Evolutionary conservation across 2,888 invertebrate species (phyloP).

Genomic region (Strigamia crassipes): DNA sequence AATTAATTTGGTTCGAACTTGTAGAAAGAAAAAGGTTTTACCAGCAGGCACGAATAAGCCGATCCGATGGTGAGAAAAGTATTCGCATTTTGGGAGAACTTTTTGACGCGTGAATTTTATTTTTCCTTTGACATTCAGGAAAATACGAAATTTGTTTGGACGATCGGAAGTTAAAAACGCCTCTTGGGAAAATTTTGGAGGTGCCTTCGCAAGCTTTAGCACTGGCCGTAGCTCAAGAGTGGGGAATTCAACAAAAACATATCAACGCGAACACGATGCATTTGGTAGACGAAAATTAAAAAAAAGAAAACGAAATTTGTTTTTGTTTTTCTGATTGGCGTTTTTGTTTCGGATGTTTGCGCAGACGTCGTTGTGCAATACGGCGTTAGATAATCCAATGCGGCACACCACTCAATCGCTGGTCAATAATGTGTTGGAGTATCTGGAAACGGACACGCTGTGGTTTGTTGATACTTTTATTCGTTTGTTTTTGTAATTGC

Average conservation of each 20-base stretch:
- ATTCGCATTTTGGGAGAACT: no score
- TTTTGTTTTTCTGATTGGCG: no score
- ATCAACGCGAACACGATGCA: slow-evolving; percentile 85
- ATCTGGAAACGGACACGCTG: slow-evolving; percentile 78
- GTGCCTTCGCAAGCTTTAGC: slow-evolving; percentile 87
- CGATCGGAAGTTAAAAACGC: slow-evolving; percentile 86
- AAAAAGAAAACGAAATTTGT: background rate
- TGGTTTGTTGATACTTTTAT: slow-evolving; percentile 56
- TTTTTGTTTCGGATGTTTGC: background rate
- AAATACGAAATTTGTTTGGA: slow-evolving; percentile 87
- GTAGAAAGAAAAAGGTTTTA: slow-evolving; percentile 69
- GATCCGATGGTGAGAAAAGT: slow-evolving; percentile 62
- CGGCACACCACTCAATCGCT: slow-evolving; percentile 75
- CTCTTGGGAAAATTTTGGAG: slow-evolving; percentile 74
- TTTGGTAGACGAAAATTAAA: slow-evolving; percentile 66
- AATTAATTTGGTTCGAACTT: background rate
- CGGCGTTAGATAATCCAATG: slow-evolving; percentile 90
- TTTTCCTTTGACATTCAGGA: slow-evolving; percentile 54
- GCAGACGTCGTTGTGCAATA: slow-evolving; percentile 85
- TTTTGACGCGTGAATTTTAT: no score
- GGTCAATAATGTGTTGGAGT: slow-evolving; percentile 77
- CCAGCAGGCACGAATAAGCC: slow-evolving; percentile 72
- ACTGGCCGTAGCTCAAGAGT: slow-evolving; percentile 90
- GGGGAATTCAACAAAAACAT: slow-evolving; percentile 81
- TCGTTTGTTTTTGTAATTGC: slow-evolving; percentile 48